These are phyloP conservation scores for Sitta europaea DNA, from an alignment of 2,113 vertebrate species.

Conservation along the genomic window DNA sequence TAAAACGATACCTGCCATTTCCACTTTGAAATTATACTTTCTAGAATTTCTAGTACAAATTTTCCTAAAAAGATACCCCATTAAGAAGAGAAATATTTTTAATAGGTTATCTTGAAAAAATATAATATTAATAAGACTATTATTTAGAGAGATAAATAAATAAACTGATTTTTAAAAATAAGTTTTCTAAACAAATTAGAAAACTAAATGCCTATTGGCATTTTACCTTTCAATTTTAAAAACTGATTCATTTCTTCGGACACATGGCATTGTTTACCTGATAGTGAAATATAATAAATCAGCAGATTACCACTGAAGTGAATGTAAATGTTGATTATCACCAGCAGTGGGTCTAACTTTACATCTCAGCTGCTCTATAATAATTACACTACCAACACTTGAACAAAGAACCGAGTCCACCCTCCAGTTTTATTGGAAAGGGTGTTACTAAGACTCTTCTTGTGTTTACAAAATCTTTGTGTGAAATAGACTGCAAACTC, in stretches of 20 bases:
- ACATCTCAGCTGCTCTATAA: not conserved
- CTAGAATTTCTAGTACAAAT: not conserved
- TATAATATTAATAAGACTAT: not conserved
- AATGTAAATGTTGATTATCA: not conserved
- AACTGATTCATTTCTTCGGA: not conserved
- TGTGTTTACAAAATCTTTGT: not conserved
- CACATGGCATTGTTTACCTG: not conserved
- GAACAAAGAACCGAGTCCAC: not conserved
- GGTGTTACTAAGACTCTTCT: not conserved
- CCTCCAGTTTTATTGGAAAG: not conserved
- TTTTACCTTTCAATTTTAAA: not conserved
- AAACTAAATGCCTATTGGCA: not conserved
- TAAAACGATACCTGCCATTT: not conserved
- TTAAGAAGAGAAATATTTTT: not conserved
- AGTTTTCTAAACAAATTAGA: not conserved
- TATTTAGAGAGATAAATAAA: not conserved
- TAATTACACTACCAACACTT: not conserved
- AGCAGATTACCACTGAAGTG: not conserved
- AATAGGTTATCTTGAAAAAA: not conserved
- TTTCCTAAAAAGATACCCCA: not conserved
- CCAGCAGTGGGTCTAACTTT: not conserved
- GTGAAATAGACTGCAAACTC: not conserved
- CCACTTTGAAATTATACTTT: not conserved
- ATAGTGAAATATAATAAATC: not conserved
- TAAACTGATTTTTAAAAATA: not conserved